These are phyloP conservation scores for Halesus radiatus DNA, from an alignment of 1,140 invertebrate species.

Conservation along the genomic window DNA sequence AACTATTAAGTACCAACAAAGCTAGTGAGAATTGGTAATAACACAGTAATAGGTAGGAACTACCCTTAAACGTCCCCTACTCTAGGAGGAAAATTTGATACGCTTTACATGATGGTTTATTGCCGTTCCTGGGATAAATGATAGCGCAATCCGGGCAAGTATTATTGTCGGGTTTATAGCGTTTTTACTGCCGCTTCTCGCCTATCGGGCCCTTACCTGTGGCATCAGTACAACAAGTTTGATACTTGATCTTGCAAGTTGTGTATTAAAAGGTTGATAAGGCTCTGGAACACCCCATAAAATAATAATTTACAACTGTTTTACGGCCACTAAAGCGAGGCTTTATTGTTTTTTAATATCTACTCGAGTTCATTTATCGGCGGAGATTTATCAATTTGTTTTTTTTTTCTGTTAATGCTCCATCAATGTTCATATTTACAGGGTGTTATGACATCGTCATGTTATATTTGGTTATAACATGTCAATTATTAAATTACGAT, in stretches of 20 bases:
- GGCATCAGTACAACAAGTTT: constrained; percentile 19
- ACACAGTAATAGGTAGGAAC: background rate
- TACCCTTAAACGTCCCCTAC: no score
- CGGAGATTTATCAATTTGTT: constrained; percentile 35
- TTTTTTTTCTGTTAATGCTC: constrained; percentile 13
- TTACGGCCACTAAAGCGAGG: constrained; percentile 26
- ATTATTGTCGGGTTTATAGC: constrained; percentile 53
- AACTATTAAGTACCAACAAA: background rate
- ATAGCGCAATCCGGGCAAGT: constrained; percentile 50
- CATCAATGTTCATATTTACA: background rate
- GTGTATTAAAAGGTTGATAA: constrained; percentile 41
- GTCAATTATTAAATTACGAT: no score
- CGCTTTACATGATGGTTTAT: constrained; percentile 53
- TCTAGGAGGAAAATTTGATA: constrained; percentile 45
- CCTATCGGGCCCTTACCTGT: constrained; percentile 29
- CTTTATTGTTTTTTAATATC: constrained; percentile 32
- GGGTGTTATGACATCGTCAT: background rate
- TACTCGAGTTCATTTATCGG: constrained; percentile 32
- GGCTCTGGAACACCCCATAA: constrained; percentile 33
- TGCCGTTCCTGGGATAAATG: constrained; percentile 47
- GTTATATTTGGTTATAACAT: no score
- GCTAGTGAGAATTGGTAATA: background rate
- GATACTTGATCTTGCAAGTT: constrained; percentile 35
- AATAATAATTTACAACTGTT: constrained; percentile 40
- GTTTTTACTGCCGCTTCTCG: constrained; percentile 48